These are phyloP conservation scores for Channa maculata DNA, from an alignment of 2,113 vertebrate genomes.

Conservation along the genomic window DNA sequence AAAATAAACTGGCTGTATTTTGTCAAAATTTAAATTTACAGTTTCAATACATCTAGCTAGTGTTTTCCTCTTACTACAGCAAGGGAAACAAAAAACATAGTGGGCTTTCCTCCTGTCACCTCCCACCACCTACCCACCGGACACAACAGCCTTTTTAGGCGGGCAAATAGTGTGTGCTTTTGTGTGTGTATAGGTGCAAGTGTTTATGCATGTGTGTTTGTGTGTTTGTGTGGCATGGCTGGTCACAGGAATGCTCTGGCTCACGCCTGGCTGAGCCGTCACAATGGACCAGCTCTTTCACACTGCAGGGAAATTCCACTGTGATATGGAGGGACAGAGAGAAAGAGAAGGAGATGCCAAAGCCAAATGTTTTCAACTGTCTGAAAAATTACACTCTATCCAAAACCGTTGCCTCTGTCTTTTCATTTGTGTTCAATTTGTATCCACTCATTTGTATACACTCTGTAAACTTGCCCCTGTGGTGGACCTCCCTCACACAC, in stretches of 20 bases:
- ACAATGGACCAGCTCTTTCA: slow-evolving; percentile 84
- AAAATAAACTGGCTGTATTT: neutral
- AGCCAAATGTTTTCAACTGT: slow-evolving; percentile 72
- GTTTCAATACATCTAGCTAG: slow-evolving; percentile 11
- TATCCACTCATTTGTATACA: slow-evolving; percentile 3
- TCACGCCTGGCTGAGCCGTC: slow-evolving; percentile 83
- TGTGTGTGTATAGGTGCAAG: slow-evolving; percentile 55
- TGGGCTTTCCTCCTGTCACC: slow-evolving; percentile 23
- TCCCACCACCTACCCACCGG: slow-evolving; percentile 45
- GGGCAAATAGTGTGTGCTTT: slow-evolving; percentile 59
- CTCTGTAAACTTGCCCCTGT: slow-evolving; percentile 18
- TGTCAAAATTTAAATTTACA: neutral
- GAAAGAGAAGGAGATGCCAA: slow-evolving; percentile 60
- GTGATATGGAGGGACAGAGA: slow-evolving; percentile 61
- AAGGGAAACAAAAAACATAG: slow-evolving; percentile 40
- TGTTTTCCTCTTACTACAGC: slow-evolving; percentile 10
- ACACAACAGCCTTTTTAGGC: slow-evolving; percentile 69
- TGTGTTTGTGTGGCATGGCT: slow-evolving; percentile 79
- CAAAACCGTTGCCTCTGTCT: slow-evolving; percentile 31
- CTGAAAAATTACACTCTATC: slow-evolving; percentile 59
- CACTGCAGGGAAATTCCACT: slow-evolving; percentile 84
- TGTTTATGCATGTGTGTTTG: slow-evolving; percentile 70
- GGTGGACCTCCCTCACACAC: neutral
- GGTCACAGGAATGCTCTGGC: slow-evolving; percentile 79
- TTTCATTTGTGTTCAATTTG: slow-evolving; percentile 30